A percentile compares a stretch with the other conserved stretches of the same genome.
Conservation (phyloP, 2,797 vertebrate species). For the Pseudotriccus pelzelni region DNA sequence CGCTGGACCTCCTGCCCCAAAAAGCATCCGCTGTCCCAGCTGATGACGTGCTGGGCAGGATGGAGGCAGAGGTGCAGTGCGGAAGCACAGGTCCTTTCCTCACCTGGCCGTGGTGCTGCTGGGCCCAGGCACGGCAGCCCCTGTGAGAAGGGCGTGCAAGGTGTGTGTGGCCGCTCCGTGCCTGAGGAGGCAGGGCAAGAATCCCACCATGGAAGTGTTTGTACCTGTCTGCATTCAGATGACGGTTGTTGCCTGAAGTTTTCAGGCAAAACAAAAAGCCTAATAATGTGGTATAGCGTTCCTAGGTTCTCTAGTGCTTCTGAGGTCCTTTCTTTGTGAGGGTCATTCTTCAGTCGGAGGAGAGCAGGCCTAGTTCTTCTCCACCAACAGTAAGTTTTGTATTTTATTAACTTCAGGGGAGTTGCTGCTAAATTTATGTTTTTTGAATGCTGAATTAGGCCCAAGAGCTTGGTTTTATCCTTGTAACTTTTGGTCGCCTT, state of each 20-base stretch:
- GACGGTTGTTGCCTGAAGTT: neutral
- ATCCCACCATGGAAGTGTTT: neutral
- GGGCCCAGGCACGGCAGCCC: neutral
- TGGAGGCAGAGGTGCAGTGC: neutral
- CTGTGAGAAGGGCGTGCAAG: neutral
- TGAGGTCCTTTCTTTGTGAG: neutral
- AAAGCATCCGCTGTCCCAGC: neutral
- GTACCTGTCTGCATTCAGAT: neutral
- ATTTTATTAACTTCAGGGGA: neutral
- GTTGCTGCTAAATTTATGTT: neutral
- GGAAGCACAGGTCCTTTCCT: neutral
- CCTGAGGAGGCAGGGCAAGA: neutral
- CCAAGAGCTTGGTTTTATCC: neutral
- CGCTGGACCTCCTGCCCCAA: neutral
- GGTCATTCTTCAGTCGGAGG: neutral
- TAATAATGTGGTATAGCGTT: fast-evolving
- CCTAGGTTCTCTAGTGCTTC: neutral
- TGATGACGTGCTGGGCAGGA: neutral
- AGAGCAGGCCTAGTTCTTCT: neutral
- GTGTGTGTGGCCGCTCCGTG: fast-evolving
- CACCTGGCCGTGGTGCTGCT: fast-evolving
- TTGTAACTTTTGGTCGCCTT: neutral
- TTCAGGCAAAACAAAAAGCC: neutral
- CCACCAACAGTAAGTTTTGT: neutral
- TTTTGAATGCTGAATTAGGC: neutral